A percentile compares a stretch with the other conserved stretches of the same genome.
phyloP scores from a whole-genome alignment of 2,888 invertebrate species.

The Lasiommata megera region DNA sequence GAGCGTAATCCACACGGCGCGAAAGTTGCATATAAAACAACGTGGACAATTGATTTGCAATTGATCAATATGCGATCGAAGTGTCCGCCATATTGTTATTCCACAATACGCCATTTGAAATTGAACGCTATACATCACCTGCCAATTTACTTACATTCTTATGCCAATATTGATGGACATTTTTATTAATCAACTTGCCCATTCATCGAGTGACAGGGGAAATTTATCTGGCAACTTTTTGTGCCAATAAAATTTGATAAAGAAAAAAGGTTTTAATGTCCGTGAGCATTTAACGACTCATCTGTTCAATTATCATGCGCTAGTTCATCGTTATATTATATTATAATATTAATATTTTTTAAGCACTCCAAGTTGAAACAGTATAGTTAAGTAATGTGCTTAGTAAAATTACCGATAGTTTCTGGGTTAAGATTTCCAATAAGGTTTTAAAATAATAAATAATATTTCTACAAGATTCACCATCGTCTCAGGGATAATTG shows the following conservation, averaged over 20 bases:
- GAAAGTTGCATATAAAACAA: constrained; percentile 31
- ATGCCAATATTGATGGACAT: constrained; percentile 34
- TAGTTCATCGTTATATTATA: too few species aligned
- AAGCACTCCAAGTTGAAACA: too few species aligned
- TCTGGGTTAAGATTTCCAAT: too few species aligned
- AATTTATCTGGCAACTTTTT: constrained; percentile 25
- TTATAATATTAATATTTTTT: too few species aligned
- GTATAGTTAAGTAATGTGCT: too few species aligned
- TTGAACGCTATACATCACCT: constrained; percentile 36
- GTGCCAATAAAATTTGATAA: constrained; percentile 16
- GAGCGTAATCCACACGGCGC: constrained; percentile 13
- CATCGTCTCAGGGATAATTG: too few species aligned
- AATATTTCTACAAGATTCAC: too few species aligned
- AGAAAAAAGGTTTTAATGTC: constrained; percentile 12
- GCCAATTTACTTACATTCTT: constrained; percentile 39
- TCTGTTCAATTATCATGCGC: too few species aligned
- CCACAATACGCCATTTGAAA: constrained; percentile 27
- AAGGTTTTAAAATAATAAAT: too few species aligned
- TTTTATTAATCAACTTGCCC: constrained; percentile 33
- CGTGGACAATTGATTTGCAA: constrained; percentile 24
- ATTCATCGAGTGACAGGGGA: constrained; percentile 27
- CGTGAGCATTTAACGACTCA: not conserved
- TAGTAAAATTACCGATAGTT: too few species aligned
- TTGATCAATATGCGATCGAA: constrained; percentile 33
- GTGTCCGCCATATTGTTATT: constrained; percentile 30